A percentile compares a stretch with the other conserved stretches of the same genome.
These are phyloP conservation scores for Corynorhinus townsendii DNA, from an alignment of 2,113 vertebrate species.

Conservation along the genomic window DNA sequence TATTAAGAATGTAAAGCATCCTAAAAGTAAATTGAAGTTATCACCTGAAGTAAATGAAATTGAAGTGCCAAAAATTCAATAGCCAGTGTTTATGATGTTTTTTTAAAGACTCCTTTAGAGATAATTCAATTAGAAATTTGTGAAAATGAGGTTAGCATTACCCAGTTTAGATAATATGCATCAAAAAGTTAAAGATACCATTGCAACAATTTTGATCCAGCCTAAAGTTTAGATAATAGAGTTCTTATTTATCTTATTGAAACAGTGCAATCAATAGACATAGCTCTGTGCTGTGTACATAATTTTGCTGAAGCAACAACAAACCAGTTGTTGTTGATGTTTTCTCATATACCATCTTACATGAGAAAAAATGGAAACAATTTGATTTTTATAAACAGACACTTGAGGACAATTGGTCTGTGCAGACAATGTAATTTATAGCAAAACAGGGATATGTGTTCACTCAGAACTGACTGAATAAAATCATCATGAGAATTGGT, in stretches of 20 bases:
- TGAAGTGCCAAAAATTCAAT: neutral
- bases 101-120: neutral
- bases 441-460: constrained; percentile 20
- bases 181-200: neutral
- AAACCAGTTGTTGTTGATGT: too few relatives aligned
- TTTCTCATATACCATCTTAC: neutral
- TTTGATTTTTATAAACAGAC: constrained; percentile 40
- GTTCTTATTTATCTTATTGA: neutral
- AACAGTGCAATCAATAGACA: neutral
- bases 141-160: neutral
- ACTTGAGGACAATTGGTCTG: neutral
- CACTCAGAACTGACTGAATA: constrained; percentile 28
- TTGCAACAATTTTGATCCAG: neutral
- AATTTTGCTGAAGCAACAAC: neutral
- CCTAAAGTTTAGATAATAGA: neutral
- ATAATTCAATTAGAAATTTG: neutral
- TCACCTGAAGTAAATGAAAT: neutral
- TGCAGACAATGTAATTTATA: constrained; percentile 25
- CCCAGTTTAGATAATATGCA: neutral
- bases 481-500: constrained; percentile 57
- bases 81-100: neutral
- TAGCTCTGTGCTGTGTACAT: neutral
- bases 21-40: neutral
- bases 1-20: neutral
- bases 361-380: neutral